Evolutionary conservation across 2,797 vertebrate genomes (phyloP).

Genomic region (Discoglossus pictus): DNA sequence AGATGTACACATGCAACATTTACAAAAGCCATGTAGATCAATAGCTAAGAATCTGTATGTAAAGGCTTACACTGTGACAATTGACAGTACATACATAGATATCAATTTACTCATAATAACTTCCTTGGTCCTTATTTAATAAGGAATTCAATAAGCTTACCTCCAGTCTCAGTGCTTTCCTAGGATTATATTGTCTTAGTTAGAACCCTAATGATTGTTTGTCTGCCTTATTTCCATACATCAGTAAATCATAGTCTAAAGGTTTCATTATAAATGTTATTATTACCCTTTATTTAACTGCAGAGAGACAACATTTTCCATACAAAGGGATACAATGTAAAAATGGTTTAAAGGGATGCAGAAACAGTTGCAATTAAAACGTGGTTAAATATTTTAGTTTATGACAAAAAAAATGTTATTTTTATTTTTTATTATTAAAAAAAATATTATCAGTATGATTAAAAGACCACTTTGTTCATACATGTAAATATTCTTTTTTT

Average conservation of each 20-base stretch:
- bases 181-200: conserved; percentile 15
- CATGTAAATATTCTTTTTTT: no score
- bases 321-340: no score
- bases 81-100: conserved; percentile 12
- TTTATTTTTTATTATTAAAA: no score
- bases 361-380: no score
- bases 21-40: not conserved
- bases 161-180: conserved; percentile 15
- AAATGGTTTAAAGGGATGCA: no score
- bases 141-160: conserved; percentile 30
- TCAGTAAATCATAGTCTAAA: conserved; percentile 27
- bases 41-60: not conserved
- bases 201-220: conserved; percentile 28
- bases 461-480: no score
- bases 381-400: no score
- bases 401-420: no score
- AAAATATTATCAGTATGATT: no score
- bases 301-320: no score
- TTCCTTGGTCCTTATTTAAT: conserved; percentile 39
- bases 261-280: conserved; percentile 2
- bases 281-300: no score
- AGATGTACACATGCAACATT: not conserved
- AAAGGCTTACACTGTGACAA: conserved; percentile 18
- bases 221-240: conserved; percentile 15
- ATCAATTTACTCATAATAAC: conserved; percentile 32